phyloP scores from a whole-genome alignment of 2,113 vertebrate genomes.

The Passer montanus region DNA sequence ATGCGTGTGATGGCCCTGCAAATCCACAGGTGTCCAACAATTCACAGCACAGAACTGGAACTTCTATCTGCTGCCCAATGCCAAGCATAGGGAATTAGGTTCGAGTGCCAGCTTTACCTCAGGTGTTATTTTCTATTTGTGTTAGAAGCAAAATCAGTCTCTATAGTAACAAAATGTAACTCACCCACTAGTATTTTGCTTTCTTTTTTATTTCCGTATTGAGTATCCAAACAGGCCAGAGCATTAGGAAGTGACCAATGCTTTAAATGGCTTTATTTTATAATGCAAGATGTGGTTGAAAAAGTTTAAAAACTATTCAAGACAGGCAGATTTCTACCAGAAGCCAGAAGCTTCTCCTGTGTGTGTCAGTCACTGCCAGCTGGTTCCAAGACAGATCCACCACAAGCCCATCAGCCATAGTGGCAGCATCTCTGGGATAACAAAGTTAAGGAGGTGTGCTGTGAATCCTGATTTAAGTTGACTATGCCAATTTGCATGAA shows the following conservation, averaged over 20 bases:
- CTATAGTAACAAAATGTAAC: background rate
- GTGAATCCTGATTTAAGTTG: background rate
- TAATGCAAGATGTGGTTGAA: background rate
- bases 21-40: background rate
- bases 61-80: background rate
- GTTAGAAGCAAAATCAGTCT: background rate
- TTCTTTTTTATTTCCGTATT: background rate
- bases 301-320: background rate
- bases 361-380: background rate
- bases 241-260: background rate
- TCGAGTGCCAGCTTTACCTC: background rate
- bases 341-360: background rate
- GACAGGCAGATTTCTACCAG: background rate
- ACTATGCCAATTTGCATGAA: background rate
- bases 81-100: background rate
- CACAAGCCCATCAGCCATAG: fast-evolving
- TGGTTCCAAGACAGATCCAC: background rate
- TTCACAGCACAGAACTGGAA: fast-evolving
- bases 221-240: background rate
- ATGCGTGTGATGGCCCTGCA: fast-evolving
- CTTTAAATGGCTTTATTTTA: background rate
- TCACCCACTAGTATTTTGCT: background rate
- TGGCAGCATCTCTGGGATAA: no score
- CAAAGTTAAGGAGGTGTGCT: background rate
- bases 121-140: background rate